Evolutionary conservation across 2,113 vertebrate genomes (phyloP).

Genomic region (Trogon surrucura): DNA sequence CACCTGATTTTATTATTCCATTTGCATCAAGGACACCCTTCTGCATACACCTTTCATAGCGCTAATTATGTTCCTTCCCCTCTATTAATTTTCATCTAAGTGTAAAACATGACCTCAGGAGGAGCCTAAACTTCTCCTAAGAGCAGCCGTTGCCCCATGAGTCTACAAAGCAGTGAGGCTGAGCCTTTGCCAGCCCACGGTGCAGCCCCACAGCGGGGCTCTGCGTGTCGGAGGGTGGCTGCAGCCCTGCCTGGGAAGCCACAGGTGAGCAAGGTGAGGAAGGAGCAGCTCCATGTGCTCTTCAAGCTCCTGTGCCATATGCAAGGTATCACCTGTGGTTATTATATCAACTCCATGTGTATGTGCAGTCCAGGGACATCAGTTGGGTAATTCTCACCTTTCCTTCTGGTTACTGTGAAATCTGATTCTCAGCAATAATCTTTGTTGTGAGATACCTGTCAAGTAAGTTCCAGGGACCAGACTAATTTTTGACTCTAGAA

Average conservation of each 20-base stretch:
- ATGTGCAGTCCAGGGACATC: not conserved
- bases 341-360: accelerated
- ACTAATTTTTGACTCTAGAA: not conserved
- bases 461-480: not conserved
- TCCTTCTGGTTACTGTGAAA: not conserved
- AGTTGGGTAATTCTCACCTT: not conserved
- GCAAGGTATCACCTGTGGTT: not conserved
- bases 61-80: not conserved
- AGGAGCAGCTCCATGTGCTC: not conserved
- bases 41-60: not conserved
- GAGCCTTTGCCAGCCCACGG: accelerated
- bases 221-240: not conserved
- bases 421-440: not conserved
- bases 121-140: not conserved
- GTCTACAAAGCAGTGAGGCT: accelerated
- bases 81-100: not conserved
- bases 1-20: not conserved
- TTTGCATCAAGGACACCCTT: not conserved
- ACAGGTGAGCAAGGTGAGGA: not conserved
- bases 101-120: not conserved
- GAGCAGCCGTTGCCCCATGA: not conserved
- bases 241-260: not conserved
- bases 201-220: not conserved
- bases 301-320: accelerated
- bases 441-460: not conserved